phyloP scores from a whole-genome alignment of 1,140 invertebrate species.

The Brachionus koreanus region DNA sequence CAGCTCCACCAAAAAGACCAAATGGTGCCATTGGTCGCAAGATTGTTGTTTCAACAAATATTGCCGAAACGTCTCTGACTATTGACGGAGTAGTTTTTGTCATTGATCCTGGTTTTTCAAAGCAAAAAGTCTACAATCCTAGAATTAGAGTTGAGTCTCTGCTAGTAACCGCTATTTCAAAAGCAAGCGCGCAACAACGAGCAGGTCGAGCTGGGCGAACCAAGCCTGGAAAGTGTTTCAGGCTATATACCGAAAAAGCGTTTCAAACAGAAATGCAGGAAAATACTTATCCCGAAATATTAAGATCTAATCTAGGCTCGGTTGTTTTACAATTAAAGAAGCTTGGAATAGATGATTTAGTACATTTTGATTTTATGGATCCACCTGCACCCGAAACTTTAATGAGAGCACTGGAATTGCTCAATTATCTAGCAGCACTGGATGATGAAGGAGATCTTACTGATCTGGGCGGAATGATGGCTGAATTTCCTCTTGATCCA shows the following conservation, averaged over 20 bases:
- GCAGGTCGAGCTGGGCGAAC: conserved; percentile 95
- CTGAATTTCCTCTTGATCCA: conserved; percentile 97
- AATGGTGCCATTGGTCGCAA: conserved; percentile 93
- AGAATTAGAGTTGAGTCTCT: conserved; percentile 93
- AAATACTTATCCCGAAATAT: conserved; percentile 98
- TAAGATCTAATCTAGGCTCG: conserved; percentile 89
- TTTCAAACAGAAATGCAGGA: conserved; percentile 99
- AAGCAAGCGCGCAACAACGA: conserved; percentile 97
- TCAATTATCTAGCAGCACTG: conserved; percentile 92
- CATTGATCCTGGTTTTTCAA: conserved; percentile 99
- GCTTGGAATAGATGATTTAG: conserved; percentile 96
- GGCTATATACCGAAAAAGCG: conserved; percentile 96
- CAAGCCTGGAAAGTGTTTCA: conserved; percentile 93
- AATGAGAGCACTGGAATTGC: conserved; percentile 94
- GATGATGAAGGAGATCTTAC: conserved; percentile 75
- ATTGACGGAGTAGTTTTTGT: conserved; percentile 99
- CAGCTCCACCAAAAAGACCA: conserved; percentile 77
- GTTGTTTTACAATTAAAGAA: conserved; percentile 98
- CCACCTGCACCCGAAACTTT: conserved; percentile 99
- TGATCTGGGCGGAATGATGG: conserved; percentile 79
- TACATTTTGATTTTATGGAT: conserved; percentile 99
- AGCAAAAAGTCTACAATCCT: conserved; percentile 98
- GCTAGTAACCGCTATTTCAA: conserved; percentile 95
- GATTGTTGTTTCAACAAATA: conserved; percentile 95
- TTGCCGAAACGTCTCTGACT: conserved; percentile 96